These are phyloP conservation scores for Molossus molossus DNA, from an alignment of 2,797 vertebrate species.

Conservation along the genomic window DNA sequence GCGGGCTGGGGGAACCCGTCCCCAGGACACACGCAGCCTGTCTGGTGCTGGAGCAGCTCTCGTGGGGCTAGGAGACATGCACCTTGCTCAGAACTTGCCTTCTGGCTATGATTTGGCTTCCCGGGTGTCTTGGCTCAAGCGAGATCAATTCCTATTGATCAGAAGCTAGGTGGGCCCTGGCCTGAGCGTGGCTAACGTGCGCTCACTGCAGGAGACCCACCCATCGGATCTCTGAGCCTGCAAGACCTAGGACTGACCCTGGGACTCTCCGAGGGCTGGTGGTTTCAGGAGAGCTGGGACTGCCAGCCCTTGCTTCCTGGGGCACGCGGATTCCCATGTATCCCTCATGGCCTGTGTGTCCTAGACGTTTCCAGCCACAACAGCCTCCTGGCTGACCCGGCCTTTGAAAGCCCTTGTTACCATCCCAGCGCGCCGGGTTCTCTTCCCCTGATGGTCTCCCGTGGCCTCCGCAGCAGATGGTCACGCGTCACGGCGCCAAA, in stretches of 20 bases:
- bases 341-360: neutral
- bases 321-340: neutral
- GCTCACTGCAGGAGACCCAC: neutral
- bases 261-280: neutral
- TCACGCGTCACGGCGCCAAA: neutral
- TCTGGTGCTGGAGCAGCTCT: neutral
- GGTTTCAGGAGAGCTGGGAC: neutral
- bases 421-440: neutral
- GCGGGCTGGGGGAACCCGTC: neutral
- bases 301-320: neutral
- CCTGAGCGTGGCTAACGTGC: neutral
- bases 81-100: neutral
- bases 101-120: conserved; percentile 53
- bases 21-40: rapidly evolving
- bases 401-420: neutral
- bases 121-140: neutral
- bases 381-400: neutral
- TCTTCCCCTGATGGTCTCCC: neutral
- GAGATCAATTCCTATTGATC: neutral
- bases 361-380: neutral
- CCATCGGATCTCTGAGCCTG: neutral
- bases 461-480: neutral
- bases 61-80: neutral
- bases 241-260: neutral
- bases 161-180: neutral